Conservation (phyloP, 2,797 vertebrate species). For the Enteromius paludinosus region DNA sequence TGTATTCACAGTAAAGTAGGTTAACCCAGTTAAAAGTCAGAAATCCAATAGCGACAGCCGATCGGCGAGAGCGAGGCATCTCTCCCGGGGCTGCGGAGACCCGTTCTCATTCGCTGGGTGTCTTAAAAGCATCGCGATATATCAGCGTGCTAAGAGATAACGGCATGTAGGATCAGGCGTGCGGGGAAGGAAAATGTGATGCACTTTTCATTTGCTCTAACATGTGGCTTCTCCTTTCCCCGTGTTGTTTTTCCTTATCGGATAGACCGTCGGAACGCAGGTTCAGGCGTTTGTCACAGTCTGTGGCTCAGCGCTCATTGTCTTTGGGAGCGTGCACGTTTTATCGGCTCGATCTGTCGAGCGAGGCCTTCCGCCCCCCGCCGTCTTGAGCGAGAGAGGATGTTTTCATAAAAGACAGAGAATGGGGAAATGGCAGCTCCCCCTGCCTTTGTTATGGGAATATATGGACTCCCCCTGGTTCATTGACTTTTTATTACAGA, state of each 20-base stretch:
- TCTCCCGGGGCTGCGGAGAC: constrained; percentile 72
- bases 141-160: constrained; percentile 78
- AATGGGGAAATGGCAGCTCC: constrained; percentile 75
- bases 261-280: constrained; percentile 71
- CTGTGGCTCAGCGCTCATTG: constrained; percentile 70
- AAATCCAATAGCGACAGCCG: constrained; percentile 82
- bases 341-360: constrained; percentile 63
- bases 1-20: constrained; percentile 85
- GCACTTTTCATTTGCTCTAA: constrained; percentile 76
- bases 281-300: constrained; percentile 77
- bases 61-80: constrained; percentile 77
- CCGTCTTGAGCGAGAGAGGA: constrained; percentile 66
- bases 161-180: constrained; percentile 75
- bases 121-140: constrained; percentile 81
- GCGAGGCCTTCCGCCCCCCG: constrained; percentile 44
- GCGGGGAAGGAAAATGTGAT: constrained; percentile 68
- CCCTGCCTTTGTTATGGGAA: constrained; percentile 79
- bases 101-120: constrained; percentile 74
- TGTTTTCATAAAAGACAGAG: constrained; percentile 68
- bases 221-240: constrained; percentile 55
- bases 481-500: constrained; percentile 93
- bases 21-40: constrained; percentile 86
- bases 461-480: constrained; percentile 86
- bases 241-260: constrained; percentile 77
- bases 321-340: constrained; percentile 58